phyloP scores from a whole-genome alignment of 2,113 vertebrate genomes.

The Machaerirhynchus nigripectus region DNA sequence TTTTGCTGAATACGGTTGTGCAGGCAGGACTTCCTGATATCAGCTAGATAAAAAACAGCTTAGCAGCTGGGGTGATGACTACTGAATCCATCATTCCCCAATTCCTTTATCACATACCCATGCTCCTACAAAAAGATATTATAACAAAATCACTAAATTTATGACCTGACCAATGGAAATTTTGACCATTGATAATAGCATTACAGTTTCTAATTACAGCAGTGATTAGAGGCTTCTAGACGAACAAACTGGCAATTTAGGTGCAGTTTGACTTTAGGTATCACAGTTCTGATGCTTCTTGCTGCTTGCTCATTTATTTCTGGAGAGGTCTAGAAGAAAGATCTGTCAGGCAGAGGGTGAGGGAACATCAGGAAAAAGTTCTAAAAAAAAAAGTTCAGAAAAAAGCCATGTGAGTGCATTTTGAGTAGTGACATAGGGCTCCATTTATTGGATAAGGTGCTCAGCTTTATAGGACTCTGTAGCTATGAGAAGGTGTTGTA shows the following conservation, averaged over 20 bases:
- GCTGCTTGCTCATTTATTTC: not conserved
- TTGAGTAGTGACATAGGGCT: not conserved
- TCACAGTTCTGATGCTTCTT: not conserved
- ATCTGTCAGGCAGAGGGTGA: not conserved
- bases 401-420: not conserved
- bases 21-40: slow-evolving; percentile 18
- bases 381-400: too few relatives aligned
- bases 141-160: not conserved
- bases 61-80: not conserved
- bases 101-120: not conserved
- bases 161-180: not conserved
- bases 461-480: not conserved
- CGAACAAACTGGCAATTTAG: not conserved
- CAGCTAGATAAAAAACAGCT: not conserved
- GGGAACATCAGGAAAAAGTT: not conserved
- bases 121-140: not conserved
- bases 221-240: not conserved
- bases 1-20: not conserved
- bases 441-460: not conserved
- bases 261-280: not conserved
- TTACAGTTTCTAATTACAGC: not conserved
- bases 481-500: not conserved
- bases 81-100: not conserved
- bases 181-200: not conserved
- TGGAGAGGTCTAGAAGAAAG: not conserved